Conservation (phyloP, 2,797 vertebrate genomes). For the Rousettus madagascariensis region DNA sequence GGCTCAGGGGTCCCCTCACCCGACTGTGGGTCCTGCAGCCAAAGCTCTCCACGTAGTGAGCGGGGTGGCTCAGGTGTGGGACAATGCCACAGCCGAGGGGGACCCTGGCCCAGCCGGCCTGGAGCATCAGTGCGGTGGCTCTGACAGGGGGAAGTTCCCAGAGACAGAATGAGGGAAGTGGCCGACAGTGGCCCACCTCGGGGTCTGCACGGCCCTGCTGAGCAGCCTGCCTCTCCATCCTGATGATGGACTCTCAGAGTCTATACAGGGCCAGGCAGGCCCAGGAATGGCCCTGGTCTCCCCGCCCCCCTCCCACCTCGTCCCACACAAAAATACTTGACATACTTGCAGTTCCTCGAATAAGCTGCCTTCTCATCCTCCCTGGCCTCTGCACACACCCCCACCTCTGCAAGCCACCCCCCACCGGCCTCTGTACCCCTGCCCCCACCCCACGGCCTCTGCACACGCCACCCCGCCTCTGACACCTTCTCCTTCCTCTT, state of each 20-base stretch:
- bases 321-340: not conserved
- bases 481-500: not conserved
- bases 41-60: not conserved
- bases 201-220: fast-evolving
- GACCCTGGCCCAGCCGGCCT: not conserved
- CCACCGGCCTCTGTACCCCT: too few relatives aligned
- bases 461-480: not conserved
- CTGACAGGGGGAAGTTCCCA: not conserved
- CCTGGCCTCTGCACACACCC: not conserved
- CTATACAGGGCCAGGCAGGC: not conserved
- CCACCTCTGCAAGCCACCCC: not conserved
- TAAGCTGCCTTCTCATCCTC: not conserved
- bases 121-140: fast-evolving
- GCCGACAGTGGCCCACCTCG: fast-evolving
- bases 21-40: fast-evolving
- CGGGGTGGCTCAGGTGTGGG: not conserved
- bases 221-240: not conserved
- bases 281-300: not conserved
- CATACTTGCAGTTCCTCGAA: not conserved
- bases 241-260: too few relatives aligned
- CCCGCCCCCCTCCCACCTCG: not conserved
- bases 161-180: not conserved
- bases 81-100: fast-evolving
- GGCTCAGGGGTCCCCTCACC: not conserved
- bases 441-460: not conserved